Base-by-base conservation (phyloP, 2,888 invertebrate species). In the Limnephilus auricula region DNA sequence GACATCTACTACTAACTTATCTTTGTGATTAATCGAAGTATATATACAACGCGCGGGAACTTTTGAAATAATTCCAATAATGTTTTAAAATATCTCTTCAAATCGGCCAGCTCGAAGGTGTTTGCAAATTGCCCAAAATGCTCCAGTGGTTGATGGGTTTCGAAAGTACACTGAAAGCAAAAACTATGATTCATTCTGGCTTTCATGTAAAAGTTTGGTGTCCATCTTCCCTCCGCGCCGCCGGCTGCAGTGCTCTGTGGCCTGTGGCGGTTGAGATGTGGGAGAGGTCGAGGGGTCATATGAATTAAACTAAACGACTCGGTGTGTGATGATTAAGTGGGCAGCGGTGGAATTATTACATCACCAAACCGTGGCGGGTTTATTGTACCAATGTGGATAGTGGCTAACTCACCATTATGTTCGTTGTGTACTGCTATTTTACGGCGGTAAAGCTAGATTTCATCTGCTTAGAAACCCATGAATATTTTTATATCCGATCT, bases 221-320 rank as follows among this genome's bases (percentile, higher is more conserved):
- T 37, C 40, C 79, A 50, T 88, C 87, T n/a, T 88, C 79, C 10
- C 18, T 18, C 0, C 15, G 15, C 50, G 50, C 37, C n/a, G 37
- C 18, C 30, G 45, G n/a, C 30, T 40, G 40, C n/a, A n/a, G 37
- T 18, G 82, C 25, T 13, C 34, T 50, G 50, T 4, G 85, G n/a
- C 4, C 31, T 65, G n/a, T 45, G 85, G 34, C 85, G 87, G 32
- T 32, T 30, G 87, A 34, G 45, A 45, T 88, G 78, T 32, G 65
- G 65, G 87, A 34, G 87, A 50, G 87, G 87, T 78, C 87, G 78
- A 78, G 78, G 87, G 87, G 65, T 88, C 87, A 88, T 88, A 88
- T 88, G 65, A 88, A 88, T 88, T 88, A 88, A 88, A 88, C 79
- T 88, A 88, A 88, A 88, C 45, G 79, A 88, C 87, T 88, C 37